These are phyloP conservation scores for Sus scrofa DNA, from an alignment of 2,113 vertebrate genomes.

Conservation along the genomic window DNA sequence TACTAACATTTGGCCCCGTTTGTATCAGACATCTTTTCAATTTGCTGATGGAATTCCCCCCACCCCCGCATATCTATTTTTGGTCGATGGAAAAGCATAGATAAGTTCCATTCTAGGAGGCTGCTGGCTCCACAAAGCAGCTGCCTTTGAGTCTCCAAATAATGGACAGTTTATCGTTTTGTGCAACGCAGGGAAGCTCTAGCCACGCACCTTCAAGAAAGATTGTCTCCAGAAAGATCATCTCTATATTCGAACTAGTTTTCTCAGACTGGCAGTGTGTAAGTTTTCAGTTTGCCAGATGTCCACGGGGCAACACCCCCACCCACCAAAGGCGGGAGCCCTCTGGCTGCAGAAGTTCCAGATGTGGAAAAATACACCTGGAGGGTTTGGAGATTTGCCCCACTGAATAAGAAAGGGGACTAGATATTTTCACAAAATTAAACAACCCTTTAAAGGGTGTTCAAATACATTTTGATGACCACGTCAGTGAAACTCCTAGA, in stretches of 20 bases:
- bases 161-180: neutral
- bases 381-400: neutral
- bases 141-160: constrained; percentile 4
- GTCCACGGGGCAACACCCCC: neutral
- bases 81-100: neutral
- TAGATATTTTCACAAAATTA: constrained; percentile 2
- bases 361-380: neutral
- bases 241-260: neutral
- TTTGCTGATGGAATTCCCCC: neutral
- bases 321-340: neutral
- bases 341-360: neutral
- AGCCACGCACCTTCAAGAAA: neutral
- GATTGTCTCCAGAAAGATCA: neutral
- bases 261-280: neutral
- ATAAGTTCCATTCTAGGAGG: neutral
- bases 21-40: neutral
- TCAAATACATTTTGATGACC: neutral
- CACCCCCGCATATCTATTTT: constrained; percentile 25
- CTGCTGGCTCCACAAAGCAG: neutral
- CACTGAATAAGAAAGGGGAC: neutral
- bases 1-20: neutral
- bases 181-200: neutral
- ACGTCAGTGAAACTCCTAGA: neutral
- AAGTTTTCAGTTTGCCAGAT: neutral
- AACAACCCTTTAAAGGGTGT: neutral